These are phyloP conservation scores for Rutilus rutilus DNA, from an alignment of 2,113 vertebrate genomes.

Conservation along the genomic window DNA sequence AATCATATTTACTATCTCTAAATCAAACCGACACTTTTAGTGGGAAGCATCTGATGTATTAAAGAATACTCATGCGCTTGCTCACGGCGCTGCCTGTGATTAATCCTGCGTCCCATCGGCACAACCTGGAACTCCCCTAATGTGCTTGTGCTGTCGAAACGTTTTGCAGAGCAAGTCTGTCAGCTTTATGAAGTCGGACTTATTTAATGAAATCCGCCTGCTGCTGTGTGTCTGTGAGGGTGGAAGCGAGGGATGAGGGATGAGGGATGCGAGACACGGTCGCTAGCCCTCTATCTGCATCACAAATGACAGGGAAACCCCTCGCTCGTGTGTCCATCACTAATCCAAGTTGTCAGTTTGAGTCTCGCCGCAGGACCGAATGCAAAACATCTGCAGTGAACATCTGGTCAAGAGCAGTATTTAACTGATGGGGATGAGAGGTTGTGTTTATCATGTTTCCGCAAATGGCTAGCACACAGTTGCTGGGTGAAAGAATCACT, in stretches of 20 bases:
- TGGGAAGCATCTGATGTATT: constrained; percentile 40
- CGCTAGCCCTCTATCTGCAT: neutral
- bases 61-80: constrained; percentile 26
- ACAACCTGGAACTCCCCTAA: constrained; percentile 36
- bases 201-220: constrained; percentile 21
- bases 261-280: constrained; percentile 11
- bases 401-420: constrained; percentile 35
- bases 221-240: constrained; percentile 30
- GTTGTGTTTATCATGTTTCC: constrained; percentile 24
- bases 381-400: constrained; percentile 26
- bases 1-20: constrained; percentile 55
- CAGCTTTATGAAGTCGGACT: constrained; percentile 41
- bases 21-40: constrained; percentile 53
- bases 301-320: constrained; percentile 6
- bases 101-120: constrained; percentile 35
- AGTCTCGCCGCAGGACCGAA: neutral
- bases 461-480: neutral
- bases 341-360: constrained; percentile 21
- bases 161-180: constrained; percentile 33
- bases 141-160: constrained; percentile 31
- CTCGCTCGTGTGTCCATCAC: neutral
- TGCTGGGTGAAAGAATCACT: neutral
- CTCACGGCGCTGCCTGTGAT: constrained; percentile 28
- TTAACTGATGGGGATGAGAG: constrained; percentile 4
- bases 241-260: neutral